Evolutionary conservation across 2,113 vertebrate genomes (phyloP), one percentile per base, ranked within the genome.

Genomic region (Oriolus oriolus): DNA sequence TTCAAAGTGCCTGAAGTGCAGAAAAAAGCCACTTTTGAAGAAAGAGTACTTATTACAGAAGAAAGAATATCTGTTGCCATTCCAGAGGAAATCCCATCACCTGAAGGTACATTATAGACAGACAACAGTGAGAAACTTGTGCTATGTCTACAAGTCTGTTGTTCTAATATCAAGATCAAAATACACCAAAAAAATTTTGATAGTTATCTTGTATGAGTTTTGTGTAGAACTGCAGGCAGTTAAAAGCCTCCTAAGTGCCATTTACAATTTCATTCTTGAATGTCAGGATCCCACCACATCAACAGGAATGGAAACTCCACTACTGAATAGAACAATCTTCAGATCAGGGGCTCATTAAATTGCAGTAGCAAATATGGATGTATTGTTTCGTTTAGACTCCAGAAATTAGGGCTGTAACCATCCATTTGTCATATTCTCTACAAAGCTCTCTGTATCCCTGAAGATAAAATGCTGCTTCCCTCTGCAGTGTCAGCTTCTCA

Each of bases 1-100:
- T 97, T 94, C 95, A 89, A 98, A 98, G 97, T 96, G 84, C 97
- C 97, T 45, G 97, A 98, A 96, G 92, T 98, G 69, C 95, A 97
- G 86, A 98, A 98, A 97, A 98, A 97, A 98, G 93, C 79, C 57
- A 94, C 97, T 71, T 84, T 97, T 90, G 97, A 98, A 96, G 98
- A 98, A 90, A 98, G 97, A 94, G 91, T 97, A 59, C 87, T 93
- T 82, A 95, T 97, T 89, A 96, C 89, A 30, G 98, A 98, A 97
- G 98, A 98, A 96, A 98, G 91, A 95, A 26, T 97, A 37, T 97
- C 98, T 22, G 21, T 97, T 82, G 89, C 97, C 33, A 83, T 97
- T 96, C 97, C 98, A 94, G 90, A 97, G 75, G 98, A 98, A 96
- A 78, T 98, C 66, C 76, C 93, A 80, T 68, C 31, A 20, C 96